Percentiles rank a stretch among this genome's conserved stretches.
Evolutionary conservation across 2,888 invertebrate genomes (phyloP).

Genomic region (Macrophya annulata): DNA sequence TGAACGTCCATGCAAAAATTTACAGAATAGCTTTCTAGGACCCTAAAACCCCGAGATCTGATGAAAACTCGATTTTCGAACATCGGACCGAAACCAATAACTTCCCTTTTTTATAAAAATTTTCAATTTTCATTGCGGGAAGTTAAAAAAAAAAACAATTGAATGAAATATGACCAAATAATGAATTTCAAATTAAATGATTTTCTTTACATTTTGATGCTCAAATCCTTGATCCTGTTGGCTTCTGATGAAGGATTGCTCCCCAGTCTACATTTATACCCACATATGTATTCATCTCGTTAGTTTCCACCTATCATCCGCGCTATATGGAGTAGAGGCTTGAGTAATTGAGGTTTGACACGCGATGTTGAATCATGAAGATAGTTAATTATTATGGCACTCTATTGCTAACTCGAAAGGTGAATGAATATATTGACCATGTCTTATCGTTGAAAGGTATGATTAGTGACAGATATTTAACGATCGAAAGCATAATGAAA

Average conservation of each 20-base stretch:
- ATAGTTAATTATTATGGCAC: background rate
- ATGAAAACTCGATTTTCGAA: no score
- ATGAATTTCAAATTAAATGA: no score
- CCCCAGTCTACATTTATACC: background rate
- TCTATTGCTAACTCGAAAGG: background rate
- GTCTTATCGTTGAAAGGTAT: background rate
- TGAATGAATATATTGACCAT: background rate
- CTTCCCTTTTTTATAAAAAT: no score
- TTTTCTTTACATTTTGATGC: background rate
- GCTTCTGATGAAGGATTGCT: background rate
- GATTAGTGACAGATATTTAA: background rate
- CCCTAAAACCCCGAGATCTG: no score
- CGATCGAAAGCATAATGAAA: background rate
- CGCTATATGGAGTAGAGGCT: background rate
- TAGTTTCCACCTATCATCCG: background rate
- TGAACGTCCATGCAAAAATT: no score
- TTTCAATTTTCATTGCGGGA: no score
- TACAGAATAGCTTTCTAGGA: no score
- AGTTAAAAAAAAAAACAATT: no score
- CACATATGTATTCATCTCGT: background rate
- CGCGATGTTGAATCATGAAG: slow-evolving; percentile 16
- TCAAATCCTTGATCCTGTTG: background rate
- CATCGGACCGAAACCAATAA: no score
- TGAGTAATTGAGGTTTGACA: slow-evolving; percentile 34
- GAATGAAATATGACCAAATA: no score